Evolutionary conservation across 2,797 vertebrate genomes (phyloP), one percentile per base, ranked within the genome.

Genomic region (Aplochiton taeniatus): DNA sequence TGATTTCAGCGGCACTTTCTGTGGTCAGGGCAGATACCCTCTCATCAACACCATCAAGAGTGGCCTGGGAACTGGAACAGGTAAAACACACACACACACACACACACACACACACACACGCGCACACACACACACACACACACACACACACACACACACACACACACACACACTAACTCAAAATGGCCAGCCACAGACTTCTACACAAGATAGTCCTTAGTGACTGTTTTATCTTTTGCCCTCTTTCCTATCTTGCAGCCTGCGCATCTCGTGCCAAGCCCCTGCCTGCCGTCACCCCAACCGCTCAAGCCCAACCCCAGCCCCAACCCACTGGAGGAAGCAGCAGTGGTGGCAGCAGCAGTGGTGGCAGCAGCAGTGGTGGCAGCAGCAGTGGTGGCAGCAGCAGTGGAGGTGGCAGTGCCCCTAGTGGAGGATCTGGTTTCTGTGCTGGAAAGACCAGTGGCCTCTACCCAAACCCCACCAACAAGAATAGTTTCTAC

Each of bases 401-500:
- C 44, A 63, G 66, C 41, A 43, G 74, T 1, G 51, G 78, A 31
- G 31, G 31, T 31, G 31, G 31, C 31, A 31, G 31, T 31, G 31
- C 6, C 31, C 31, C 31, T 1, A 41, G 80, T 4, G 31, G 66
- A 16, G 78, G 87, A 66, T 85, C 83, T 6, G 79, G 80, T 0
- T 94, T 94, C 87, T 94, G 91, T 0, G 78, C 86, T 4, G 87
- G 84, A 56, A 93, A 92, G 80, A 3, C 83, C 41, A 80, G 88
- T 0, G 91, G 92, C 10, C 7, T 93, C 45, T 94, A 88, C 47
- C 85, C 91, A 0, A 80, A 92, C 66, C 69, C 80, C 50, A 69
- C 47, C 31, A 87, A 84, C 83, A 86, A 57, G 42, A 91, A 88
- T 61, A 49, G 68, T 44, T 95, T 91, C 86, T 91, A 88, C 76